Conservation (phyloP, 2,113 vertebrate genomes). For the Athene cunicularia region DNA sequence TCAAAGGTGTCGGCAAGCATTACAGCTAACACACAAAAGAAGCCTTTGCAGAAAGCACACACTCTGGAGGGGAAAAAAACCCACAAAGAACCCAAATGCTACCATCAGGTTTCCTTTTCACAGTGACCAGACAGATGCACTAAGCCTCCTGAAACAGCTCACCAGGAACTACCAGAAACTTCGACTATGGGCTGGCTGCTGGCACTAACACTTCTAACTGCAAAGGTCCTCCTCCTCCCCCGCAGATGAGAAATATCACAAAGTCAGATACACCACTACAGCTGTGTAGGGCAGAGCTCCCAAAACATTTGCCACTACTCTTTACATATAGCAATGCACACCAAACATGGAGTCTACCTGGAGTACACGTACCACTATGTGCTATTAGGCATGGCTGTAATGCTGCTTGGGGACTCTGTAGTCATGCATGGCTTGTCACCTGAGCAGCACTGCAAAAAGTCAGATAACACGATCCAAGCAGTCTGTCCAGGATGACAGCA, state of each 20-base stretch:
- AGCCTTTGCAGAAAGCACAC: background rate
- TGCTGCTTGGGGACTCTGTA: rapidly evolving
- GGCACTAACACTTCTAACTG: background rate
- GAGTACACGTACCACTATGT: background rate
- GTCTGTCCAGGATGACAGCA: background rate
- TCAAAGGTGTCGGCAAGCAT: background rate
- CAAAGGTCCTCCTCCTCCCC: background rate
- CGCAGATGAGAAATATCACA: rapidly evolving
- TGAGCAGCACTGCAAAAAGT: background rate
- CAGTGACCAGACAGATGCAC: background rate
- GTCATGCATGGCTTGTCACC: background rate
- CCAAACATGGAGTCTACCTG: background rate
- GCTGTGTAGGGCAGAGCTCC: background rate
- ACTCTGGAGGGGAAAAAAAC: background rate
- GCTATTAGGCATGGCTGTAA: too few relatives aligned
- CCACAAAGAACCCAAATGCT: background rate
- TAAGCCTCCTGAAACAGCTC: background rate
- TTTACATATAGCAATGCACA: background rate
- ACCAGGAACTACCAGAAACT: background rate
- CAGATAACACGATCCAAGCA: background rate
- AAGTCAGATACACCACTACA: background rate
- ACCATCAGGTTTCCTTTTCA: background rate
- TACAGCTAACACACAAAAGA: background rate
- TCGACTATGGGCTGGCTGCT: background rate
- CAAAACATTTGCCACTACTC: background rate